Evolutionary conservation across 2,113 vertebrate species (phyloP).

Genomic region (Burhinus oedicnemus): DNA sequence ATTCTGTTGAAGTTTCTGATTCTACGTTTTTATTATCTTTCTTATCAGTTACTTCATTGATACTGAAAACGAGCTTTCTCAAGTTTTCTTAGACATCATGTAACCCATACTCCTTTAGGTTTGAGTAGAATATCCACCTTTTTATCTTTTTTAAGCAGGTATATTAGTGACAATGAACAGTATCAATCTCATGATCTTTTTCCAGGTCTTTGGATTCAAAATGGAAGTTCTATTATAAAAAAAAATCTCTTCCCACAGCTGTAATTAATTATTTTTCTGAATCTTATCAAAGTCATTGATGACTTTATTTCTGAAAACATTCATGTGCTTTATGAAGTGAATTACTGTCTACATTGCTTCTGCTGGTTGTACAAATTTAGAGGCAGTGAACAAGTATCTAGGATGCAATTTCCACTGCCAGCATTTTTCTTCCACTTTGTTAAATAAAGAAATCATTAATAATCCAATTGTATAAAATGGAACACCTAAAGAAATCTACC

Average conservation of each 20-base stretch:
- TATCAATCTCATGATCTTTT: not conserved
- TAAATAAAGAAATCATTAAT: not conserved
- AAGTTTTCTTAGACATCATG: not conserved
- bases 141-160: not conserved
- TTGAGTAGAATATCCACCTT: not conserved
- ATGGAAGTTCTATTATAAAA: not conserved
- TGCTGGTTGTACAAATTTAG: not conserved
- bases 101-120: accelerated
- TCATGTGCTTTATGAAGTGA: not conserved
- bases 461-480: not conserved
- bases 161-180: not conserved
- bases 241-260: not conserved
- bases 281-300: not conserved
- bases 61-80: not conserved
- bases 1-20: not conserved
- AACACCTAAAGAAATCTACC: not conserved
- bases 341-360: not conserved
- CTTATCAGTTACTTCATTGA: not conserved
- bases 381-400: not conserved
- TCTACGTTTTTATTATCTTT: not conserved
- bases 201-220: not conserved
- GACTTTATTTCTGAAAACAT: not conserved
- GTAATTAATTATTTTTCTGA: not conserved
- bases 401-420: not conserved
- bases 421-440: not conserved